These are phyloP conservation scores for Trigoniulus corallinus DNA, from an alignment of 1,140 invertebrate species.

Conservation along the genomic window DNA sequence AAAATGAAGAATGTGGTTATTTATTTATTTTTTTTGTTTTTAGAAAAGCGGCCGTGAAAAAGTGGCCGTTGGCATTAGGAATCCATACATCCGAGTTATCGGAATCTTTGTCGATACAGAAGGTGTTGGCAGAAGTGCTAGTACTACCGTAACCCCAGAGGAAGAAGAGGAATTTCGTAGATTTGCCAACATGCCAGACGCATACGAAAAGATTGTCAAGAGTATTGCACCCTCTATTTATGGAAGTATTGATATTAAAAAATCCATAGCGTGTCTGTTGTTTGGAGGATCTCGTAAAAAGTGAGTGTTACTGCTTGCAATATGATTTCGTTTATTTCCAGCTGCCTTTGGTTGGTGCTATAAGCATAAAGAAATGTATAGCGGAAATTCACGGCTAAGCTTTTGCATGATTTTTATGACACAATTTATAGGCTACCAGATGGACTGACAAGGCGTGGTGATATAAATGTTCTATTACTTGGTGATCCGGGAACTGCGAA, in stretches of 20 bases:
- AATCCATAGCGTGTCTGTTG: conserved; percentile 85
- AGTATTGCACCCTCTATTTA: conserved; percentile 97
- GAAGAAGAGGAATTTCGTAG: conserved; percentile 86
- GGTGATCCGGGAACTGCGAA: conserved; percentile 99
- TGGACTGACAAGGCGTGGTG: conserved; percentile 82
- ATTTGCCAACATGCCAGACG: conserved; percentile 62
- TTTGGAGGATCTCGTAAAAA: conserved; percentile 66
- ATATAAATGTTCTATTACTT: conserved; percentile 88
- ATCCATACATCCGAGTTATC: conserved; percentile 85
- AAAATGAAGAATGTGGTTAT: too few relatives aligned
- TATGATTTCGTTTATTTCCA: neutral
- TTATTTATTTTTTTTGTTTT: conserved; percentile 7
- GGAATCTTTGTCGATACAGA: conserved; percentile 75
- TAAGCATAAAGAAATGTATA: too few relatives aligned
- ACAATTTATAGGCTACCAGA: conserved; percentile 56
- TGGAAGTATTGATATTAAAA: conserved; percentile 89
- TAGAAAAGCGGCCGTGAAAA: conserved; percentile 56
- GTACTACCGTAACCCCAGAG: conserved; percentile 38
- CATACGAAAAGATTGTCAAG: conserved; percentile 75
- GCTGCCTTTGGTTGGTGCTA: too few relatives aligned
- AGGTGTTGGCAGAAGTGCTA: conserved; percentile 41
- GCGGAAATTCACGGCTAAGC: too few relatives aligned
- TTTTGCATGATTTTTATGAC: neutral
- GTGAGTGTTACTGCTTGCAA: conserved; percentile 14
- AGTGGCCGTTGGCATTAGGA: conserved; percentile 75